Conservation (phyloP, 2,888 invertebrate species). For the Neria commutata region DNA sequence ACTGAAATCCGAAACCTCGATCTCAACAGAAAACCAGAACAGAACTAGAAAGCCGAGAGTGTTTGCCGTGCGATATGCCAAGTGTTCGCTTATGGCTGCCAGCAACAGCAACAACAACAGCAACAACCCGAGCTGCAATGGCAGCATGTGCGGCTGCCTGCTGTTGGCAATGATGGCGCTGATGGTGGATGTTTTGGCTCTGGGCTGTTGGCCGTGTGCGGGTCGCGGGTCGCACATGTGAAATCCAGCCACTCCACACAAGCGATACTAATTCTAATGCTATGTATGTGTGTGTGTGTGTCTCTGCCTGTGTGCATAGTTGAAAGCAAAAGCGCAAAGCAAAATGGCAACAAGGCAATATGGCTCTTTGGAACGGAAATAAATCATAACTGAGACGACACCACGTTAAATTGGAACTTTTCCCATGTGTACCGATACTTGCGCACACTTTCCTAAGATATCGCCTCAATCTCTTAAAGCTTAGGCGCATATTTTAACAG, state of each 20-base stretch:
- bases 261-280: too few relatives aligned
- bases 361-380: constrained; percentile 26
- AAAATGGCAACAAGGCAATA: constrained; percentile 39
- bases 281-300: too few relatives aligned
- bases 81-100: constrained; percentile 4
- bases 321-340: constrained; percentile 37
- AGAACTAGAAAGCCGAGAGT: not conserved
- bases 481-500: too few relatives aligned
- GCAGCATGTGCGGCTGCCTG: not conserved
- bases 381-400: constrained; percentile 52
- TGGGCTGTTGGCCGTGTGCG: not conserved
- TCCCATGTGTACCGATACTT: too few relatives aligned
- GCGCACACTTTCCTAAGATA: too few relatives aligned
- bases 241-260: not conserved
- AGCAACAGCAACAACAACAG: not conserved
- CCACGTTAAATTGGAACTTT: constrained; percentile 56
- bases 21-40: constrained; percentile 7
- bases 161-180: not conserved
- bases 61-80: not conserved
- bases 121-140: not conserved
- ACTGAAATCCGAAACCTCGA: constrained; percentile 47
- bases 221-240: not conserved
- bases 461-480: too few relatives aligned
- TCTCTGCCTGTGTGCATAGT: constrained; percentile 1
- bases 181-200: not conserved